Conservation (phyloP, 2,797 vertebrate species). For the Cynopterus sphinx region DNA sequence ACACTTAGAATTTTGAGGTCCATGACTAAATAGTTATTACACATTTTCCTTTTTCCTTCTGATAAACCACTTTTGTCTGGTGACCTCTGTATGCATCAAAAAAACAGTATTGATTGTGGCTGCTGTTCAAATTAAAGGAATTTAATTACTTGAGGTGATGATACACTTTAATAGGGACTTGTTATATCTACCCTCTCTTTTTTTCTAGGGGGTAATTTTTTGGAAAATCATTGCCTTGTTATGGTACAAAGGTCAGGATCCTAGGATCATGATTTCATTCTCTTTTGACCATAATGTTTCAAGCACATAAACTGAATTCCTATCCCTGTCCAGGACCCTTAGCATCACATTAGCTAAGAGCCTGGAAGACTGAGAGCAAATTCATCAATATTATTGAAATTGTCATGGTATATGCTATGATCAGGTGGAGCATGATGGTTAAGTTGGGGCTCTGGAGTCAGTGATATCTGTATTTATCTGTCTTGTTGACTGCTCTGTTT, state of each 20-base stretch:
- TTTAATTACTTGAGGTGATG: neutral
- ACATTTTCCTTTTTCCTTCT: neutral
- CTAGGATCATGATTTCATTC: neutral
- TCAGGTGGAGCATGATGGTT: neutral
- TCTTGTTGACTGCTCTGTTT: neutral
- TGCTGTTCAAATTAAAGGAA: neutral
- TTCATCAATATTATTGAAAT: neutral
- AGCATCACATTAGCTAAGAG: neutral
- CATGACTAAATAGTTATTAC: neutral
- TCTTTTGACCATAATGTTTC: neutral
- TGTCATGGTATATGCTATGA: neutral
- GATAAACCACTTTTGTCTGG: neutral
- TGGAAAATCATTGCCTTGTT: neutral
- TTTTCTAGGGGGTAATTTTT: constrained; percentile 6
- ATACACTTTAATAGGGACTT: neutral
- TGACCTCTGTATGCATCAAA: neutral
- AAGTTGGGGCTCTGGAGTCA: neutral
- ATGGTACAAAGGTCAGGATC: neutral
- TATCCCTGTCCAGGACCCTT: neutral
- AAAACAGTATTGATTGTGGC: neutral
- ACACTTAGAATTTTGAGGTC: constrained; percentile 39
- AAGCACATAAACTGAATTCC: neutral
- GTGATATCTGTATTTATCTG: neutral
- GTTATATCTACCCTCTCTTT: neutral
- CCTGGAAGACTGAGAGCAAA: neutral